Percentiles rank a stretch among this genome's conserved stretches.
Evolutionary conservation across 2,888 invertebrate species (phyloP).

Genomic region (Strigamia transsilvanica): DNA sequence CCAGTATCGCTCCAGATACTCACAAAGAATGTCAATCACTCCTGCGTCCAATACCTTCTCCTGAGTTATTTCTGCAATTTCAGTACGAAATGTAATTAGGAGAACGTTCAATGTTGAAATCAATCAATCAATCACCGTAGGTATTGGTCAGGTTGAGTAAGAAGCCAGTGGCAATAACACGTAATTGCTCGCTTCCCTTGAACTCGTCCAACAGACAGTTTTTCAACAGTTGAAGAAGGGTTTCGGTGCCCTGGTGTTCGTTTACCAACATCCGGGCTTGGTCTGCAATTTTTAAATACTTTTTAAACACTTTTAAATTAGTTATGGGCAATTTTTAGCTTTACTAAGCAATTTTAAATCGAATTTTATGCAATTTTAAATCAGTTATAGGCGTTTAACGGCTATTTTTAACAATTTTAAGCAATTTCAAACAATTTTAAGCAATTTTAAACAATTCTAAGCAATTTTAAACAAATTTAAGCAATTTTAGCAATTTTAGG

Average conservation of each 20-base stretch:
- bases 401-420: too few relatives aligned
- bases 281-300: constrained; percentile 60
- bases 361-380: too few relatives aligned
- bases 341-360: too few relatives aligned
- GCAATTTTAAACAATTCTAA: too few relatives aligned
- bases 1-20: constrained; percentile 66
- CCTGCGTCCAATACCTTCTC: constrained; percentile 66
- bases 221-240: constrained; percentile 60
- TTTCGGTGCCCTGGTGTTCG: constrained; percentile 61
- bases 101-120: too few relatives aligned
- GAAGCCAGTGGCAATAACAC: constrained; percentile 76
- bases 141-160: constrained; percentile 82
- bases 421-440: too few relatives aligned
- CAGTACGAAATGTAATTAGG: too few relatives aligned
- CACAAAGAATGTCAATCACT: constrained; percentile 66
- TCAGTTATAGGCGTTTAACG: too few relatives aligned
- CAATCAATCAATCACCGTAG: constrained; percentile 66
- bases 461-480: too few relatives aligned
- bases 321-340: too few relatives aligned
- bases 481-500: too few relatives aligned
- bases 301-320: too few relatives aligned
- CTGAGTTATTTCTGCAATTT: constrained; percentile 61
- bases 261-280: constrained; percentile 63
- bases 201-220: constrained; percentile 59
- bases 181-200: constrained; percentile 66